phyloP scores from a whole-genome alignment of 2,888 invertebrate species.

The Temnothorax unifasciatus region DNA sequence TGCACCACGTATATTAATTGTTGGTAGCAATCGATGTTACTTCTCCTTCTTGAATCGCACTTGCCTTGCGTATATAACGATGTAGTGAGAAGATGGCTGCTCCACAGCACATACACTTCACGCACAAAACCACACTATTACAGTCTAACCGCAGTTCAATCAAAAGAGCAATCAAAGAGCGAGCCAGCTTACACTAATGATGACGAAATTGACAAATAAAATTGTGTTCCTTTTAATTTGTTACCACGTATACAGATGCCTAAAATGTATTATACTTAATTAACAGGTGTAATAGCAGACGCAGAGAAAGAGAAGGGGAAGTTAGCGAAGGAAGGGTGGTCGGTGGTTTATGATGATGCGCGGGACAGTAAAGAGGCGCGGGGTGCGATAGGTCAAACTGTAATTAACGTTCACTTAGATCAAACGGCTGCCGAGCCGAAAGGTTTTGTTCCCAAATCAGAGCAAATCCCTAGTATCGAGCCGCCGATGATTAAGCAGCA shows the following conservation, averaged over 20 bases:
- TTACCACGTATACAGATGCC: slow-evolving; percentile 81
- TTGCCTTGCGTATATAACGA: slow-evolving; percentile 32
- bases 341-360: slow-evolving; percentile 85
- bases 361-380: slow-evolving; percentile 83
- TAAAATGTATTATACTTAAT: slow-evolving; percentile 86
- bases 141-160: slow-evolving; percentile 84
- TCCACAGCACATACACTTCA: slow-evolving; percentile 84
- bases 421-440: slow-evolving; percentile 57
- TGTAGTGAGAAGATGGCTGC: slow-evolving; percentile 82
- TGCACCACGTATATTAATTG: slow-evolving; percentile 2
- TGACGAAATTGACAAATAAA: slow-evolving; percentile 77
- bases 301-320: slow-evolving; percentile 86
- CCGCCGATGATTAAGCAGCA: slow-evolving; percentile 76
- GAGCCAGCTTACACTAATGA: slow-evolving; percentile 86
- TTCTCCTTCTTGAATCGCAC: slow-evolving; percentile 46
- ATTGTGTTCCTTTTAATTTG: slow-evolving; percentile 70
- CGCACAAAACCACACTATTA: slow-evolving; percentile 84
- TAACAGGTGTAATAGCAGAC: slow-evolving; percentile 86
- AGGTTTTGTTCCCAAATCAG: slow-evolving; percentile 37
- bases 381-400: slow-evolving; percentile 81
- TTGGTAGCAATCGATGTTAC: slow-evolving; percentile 38
- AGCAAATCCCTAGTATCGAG: slow-evolving; percentile 70
- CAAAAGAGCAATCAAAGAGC: slow-evolving; percentile 78
- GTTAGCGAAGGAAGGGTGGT: slow-evolving; percentile 86
- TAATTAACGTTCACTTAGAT: slow-evolving; percentile 67